Conservation (phyloP, 2,113 vertebrate species). For the Calyptommatus sinebrachiatus region DNA sequence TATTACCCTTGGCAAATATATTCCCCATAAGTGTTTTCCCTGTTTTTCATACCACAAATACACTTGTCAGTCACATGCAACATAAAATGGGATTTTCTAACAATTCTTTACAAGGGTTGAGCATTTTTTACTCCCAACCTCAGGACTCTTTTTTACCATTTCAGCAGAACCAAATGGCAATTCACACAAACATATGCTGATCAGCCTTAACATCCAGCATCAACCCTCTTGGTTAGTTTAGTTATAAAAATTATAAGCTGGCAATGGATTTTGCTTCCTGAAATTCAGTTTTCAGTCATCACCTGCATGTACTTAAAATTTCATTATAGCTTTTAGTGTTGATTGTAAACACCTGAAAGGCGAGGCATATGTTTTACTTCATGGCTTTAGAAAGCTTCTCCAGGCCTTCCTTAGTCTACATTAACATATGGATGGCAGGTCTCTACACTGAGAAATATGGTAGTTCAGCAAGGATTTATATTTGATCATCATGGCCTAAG, state of each 20-base stretch:
- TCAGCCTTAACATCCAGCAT: neutral
- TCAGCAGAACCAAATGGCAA: no score
- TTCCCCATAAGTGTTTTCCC: neutral
- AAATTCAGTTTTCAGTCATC: neutral
- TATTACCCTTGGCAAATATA: neutral
- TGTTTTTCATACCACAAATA: neutral
- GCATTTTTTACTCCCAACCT: no score
- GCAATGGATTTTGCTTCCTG: neutral
- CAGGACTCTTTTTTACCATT: no score
- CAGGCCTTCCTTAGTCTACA: neutral
- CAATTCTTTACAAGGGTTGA: no score
- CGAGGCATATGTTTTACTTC: neutral
- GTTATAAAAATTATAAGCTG: neutral
- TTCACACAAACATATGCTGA: no score
- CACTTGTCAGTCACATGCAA: no score
- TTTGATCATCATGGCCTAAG: no score
- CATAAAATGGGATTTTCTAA: no score
- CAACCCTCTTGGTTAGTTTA: neutral
- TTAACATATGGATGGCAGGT: no score
- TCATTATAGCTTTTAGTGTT: accelerated
- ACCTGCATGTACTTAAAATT: neutral
- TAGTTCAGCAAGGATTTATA: no score
- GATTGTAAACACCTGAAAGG: neutral
- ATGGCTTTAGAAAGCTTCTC: neutral
- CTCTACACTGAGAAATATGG: no score